A percentile compares a stretch with the other conserved stretches of the same genome.
Evolutionary conservation across 1,140 invertebrate genomes (phyloP).

Genomic region (Papilio aristodemus): DNA sequence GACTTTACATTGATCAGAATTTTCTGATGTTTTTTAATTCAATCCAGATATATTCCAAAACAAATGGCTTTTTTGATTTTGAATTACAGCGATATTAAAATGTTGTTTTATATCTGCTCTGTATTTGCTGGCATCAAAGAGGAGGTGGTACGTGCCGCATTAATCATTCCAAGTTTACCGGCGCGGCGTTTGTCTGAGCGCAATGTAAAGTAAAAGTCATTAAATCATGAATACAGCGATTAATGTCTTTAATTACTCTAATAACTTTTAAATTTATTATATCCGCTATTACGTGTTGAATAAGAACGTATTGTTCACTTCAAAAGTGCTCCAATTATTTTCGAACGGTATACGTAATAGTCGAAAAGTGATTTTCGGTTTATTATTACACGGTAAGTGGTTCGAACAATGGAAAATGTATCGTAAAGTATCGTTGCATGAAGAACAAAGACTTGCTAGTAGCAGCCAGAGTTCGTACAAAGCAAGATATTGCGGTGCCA

Average conservation of each 20-base stretch:
- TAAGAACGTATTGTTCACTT: constrained; percentile 13
- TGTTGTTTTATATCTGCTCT: constrained; percentile 20
- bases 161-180: constrained; percentile 32
- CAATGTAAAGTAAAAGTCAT: constrained; percentile 31
- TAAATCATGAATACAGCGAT: constrained; percentile 30
- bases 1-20: too few species aligned
- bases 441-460: constrained; percentile 68
- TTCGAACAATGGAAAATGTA: constrained; percentile 75
- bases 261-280: constrained; percentile 33
- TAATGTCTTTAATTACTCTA: constrained; percentile 31
- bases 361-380: constrained; percentile 28
- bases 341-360: constrained; percentile 17
- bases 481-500: constrained; percentile 69
- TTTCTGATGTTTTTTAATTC: too few species aligned
- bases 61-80: not conserved
- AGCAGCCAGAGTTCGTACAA: constrained; percentile 65
- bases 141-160: constrained; percentile 26
- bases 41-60: too few species aligned
- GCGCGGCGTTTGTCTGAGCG: constrained; percentile 20
- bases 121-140: constrained; percentile 28
- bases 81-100: not conserved
- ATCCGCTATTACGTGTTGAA: constrained; percentile 19
- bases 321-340: constrained; percentile 8
- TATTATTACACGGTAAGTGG: constrained; percentile 56
- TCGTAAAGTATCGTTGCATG: constrained; percentile 72